Evolutionary conservation across 2,888 invertebrate species (phyloP), one percentile per base, ranked within the genome.

Genomic region (Sepioteuthis lessoniana): DNA sequence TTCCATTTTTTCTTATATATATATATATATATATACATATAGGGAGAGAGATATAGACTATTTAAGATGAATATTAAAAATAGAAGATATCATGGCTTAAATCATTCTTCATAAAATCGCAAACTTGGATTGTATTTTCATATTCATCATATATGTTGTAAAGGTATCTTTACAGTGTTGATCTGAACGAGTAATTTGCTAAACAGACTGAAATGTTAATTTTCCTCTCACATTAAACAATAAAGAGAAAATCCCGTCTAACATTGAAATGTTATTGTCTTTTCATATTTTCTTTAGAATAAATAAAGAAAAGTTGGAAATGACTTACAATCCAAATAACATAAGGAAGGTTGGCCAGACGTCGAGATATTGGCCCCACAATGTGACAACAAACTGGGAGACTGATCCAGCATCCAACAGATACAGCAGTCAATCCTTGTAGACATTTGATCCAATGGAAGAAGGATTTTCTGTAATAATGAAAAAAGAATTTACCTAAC

Each of bases 271-370:
- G 76, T n/a, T 76, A n/a, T 16, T 10, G 4, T 76, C n/a, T 16
- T 76, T 76, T 35, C 0, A n/a, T 35, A n/a, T 76, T 76, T 60
- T 31, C 8, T 28, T n/a, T n/a, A n/a, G n/a, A n/a, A n/a, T n/a
- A 35, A 76, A 16, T 8, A 1, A 35, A n/a, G n/a, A 76, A 76
- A 31, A 76, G 16, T 1, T 76, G 76, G 13, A 16, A n/a, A 76
- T n/a, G 35, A 93, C 98, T 98, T 94, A 98, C 97, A 95, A 98
- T 98, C 98, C 98, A 99, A 37, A 98, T 96, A 94, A 98, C 98
- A 96, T 99, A 99, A 0, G 98, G 98, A 28, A 98, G 97, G 97
- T 99, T 99, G 1, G 98, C 98, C 95, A 99, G 97, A 94, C 98
- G 98, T 96, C 99, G 98, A 0, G 99, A 99, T 10, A 97, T 96